These are phyloP conservation scores for Papilio machaon DNA, from an alignment of 1,140 invertebrate species.

Conservation along the genomic window DNA sequence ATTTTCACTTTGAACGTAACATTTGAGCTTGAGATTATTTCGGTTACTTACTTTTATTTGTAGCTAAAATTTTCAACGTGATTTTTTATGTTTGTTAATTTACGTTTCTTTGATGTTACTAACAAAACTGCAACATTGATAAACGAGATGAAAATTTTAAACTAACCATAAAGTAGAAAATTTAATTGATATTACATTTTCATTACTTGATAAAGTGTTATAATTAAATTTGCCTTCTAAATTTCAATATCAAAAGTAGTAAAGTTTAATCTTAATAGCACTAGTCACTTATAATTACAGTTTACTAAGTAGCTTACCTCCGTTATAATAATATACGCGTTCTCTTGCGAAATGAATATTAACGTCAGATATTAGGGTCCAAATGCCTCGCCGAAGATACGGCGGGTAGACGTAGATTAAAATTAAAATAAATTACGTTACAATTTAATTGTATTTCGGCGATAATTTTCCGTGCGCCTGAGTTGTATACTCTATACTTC, in stretches of 20 bases:
- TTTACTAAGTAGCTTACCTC: slow-evolving; percentile 55
- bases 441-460: slow-evolving; percentile 78
- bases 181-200: background rate
- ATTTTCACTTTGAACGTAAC: background rate
- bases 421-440: slow-evolving; percentile 80
- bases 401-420: slow-evolving; percentile 63
- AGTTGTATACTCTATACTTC: slow-evolving; percentile 66
- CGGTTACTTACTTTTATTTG: too few species aligned
- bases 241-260: slow-evolving; percentile 9
- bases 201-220: slow-evolving; percentile 6
- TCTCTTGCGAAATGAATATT: slow-evolving; percentile 59
- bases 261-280: slow-evolving; percentile 30
- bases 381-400: slow-evolving; percentile 56
- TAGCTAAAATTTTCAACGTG: background rate
- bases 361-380: slow-evolving; percentile 54
- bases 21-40: background rate
- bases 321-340: slow-evolving; percentile 51
- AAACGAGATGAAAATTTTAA: background rate
- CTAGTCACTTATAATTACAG: slow-evolving; percentile 48
- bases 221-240: slow-evolving; percentile 21
- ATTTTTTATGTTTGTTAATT: background rate
- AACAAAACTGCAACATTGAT: background rate
- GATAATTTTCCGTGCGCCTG: slow-evolving; percentile 79
- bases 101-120: too few species aligned
- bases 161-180: background rate